These are phyloP conservation scores for Drosophila tripunctata DNA, from an alignment of 2,888 invertebrate species.

Conservation along the genomic window DNA sequence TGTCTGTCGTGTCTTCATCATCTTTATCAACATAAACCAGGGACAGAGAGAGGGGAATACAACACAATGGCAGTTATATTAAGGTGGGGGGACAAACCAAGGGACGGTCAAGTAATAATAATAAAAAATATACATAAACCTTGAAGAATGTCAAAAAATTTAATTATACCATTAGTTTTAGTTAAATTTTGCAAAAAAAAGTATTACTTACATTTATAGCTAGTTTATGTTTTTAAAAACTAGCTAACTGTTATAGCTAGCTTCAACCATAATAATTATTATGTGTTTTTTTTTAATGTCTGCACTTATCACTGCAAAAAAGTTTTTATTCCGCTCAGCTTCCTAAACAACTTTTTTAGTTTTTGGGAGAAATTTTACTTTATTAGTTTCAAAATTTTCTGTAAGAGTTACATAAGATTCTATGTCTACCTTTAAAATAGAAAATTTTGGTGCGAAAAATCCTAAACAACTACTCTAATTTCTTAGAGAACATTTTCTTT, in stretches of 20 bases:
- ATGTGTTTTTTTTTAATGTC: background rate
- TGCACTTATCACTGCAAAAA: no score
- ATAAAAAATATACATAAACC: background rate
- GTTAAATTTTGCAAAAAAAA: background rate
- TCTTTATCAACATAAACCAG: slow-evolving; percentile 3
- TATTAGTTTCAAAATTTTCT: no score
- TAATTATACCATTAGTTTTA: slow-evolving; percentile 9
- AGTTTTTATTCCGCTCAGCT: no score
- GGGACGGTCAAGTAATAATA: slow-evolving; percentile 17
- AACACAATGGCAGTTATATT: slow-evolving; percentile 15
- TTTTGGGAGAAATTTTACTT: no score
- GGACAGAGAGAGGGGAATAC: slow-evolving; percentile 4
- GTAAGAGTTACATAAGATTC: no score
- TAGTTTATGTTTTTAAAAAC: background rate
- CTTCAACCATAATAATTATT: background rate
- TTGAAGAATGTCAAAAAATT: slow-evolving; percentile 14
- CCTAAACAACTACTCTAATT: no score
- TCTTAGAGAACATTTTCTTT: no score
- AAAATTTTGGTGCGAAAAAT: no score
- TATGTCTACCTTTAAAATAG: no score
- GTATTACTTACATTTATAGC: background rate
- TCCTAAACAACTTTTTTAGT: no score
- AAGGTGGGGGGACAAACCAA: slow-evolving; percentile 1
- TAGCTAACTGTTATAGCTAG: background rate
- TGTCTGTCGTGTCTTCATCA: slow-evolving; percentile 35